Conservation (phyloP, 2,888 invertebrate species). For the Campaea margaritaria region DNA sequence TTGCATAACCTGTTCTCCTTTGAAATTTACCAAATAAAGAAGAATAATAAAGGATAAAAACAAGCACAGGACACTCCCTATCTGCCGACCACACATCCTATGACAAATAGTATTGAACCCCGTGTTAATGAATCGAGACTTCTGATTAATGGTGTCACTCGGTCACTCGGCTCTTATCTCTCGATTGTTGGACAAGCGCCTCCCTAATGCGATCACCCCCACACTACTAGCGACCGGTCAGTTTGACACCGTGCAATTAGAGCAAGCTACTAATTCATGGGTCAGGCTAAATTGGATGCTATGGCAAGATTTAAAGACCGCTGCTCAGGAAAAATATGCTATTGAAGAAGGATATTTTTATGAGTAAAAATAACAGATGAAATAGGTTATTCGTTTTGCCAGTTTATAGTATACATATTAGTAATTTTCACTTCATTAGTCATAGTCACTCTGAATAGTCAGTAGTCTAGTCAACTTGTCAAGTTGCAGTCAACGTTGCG, state of each 20-base stretch:
- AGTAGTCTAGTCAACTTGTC: no score
- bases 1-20: not conserved
- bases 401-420: no score
- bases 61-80: conserved; percentile 39
- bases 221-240: conserved; percentile 41
- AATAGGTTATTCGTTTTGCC: not conserved
- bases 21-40: conserved; percentile 7
- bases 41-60: conserved; percentile 13
- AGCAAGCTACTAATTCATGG: conserved; percentile 35
- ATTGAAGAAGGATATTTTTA: no score
- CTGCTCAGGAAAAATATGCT: not conserved
- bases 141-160: conserved; percentile 80
- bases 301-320: conserved; percentile 1
- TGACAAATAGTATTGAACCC: conserved; percentile 75
- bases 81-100: conserved; percentile 66
- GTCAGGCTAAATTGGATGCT: conserved; percentile 30
- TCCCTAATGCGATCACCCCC: conserved; percentile 75
- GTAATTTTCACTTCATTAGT: no score
- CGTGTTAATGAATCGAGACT: conserved; percentile 75
- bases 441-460: no score
- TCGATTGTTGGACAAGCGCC: conserved; percentile 65
- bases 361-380: no score
- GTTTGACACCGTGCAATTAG: conserved; percentile 36
- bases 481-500: no score
- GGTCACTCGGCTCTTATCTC: conserved; percentile 72